These are phyloP conservation scores for Drosophila arawakana DNA, from an alignment of 1,140 invertebrate species.

Conservation along the genomic window DNA sequence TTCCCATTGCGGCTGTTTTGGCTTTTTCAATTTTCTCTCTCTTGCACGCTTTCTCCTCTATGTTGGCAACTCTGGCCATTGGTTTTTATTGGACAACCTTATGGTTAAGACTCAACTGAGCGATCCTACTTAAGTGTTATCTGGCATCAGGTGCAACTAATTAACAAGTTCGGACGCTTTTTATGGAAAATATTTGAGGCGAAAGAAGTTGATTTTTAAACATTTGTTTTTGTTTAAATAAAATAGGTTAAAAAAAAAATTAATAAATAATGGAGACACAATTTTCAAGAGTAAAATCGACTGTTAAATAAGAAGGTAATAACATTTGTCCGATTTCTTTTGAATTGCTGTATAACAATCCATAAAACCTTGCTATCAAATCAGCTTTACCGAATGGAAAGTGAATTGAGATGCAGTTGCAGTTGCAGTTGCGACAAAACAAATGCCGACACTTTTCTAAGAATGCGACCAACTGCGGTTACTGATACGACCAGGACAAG, in stretches of 20 bases:
- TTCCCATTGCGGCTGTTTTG: constrained; percentile 56
- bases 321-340: too few relatives aligned
- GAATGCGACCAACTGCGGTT: constrained; percentile 80
- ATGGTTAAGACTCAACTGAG: not conserved
- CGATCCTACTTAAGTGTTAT: not conserved
- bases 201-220: too few relatives aligned
- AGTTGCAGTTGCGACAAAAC: constrained; percentile 35
- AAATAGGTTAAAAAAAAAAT: too few relatives aligned
- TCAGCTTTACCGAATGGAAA: constrained; percentile 19
- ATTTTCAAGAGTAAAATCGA: too few relatives aligned
- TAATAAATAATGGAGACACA: too few relatives aligned
- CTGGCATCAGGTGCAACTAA: constrained; percentile 14
- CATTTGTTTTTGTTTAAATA: too few relatives aligned
- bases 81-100: constrained; percentile 17
- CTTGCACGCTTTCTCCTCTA: not conserved
- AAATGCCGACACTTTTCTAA: constrained; percentile 60
- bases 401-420: constrained; percentile 39
- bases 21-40: constrained; percentile 60
- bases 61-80: constrained; percentile 36
- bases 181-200: too few relatives aligned
- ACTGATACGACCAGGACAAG: constrained; percentile 46
- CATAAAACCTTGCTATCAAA: not conserved
- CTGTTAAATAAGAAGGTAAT: too few relatives aligned
- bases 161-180: constrained; percentile 1
- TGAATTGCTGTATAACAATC: not conserved